Percentiles rank a stretch among this genome's conserved stretches.
phyloP scores from a whole-genome alignment of 2,113 vertebrate genomes.

The Crotalus viridis region DNA sequence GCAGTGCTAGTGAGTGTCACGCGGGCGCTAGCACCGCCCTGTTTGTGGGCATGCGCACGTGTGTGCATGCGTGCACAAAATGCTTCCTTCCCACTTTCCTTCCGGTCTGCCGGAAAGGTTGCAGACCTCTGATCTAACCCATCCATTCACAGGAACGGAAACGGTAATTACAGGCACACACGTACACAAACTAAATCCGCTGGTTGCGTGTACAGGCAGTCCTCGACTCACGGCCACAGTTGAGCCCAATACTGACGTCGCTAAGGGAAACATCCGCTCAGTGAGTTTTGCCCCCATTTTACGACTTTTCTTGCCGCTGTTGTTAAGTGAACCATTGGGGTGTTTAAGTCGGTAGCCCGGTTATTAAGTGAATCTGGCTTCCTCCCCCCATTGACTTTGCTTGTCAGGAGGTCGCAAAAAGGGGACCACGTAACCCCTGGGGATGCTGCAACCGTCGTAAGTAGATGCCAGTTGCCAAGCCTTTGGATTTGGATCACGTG shows the following conservation, averaged over 20 bases:
- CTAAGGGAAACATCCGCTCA: not conserved
- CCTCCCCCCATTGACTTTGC: too few species aligned
- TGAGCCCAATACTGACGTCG: rapidly evolving
- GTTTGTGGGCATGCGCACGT: too few species aligned
- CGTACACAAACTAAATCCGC: rapidly evolving
- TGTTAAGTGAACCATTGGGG: rapidly evolving
- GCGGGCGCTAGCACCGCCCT: too few species aligned
- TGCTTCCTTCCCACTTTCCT: too few species aligned
- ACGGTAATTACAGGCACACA: not conserved
- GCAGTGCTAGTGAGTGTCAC: too few species aligned
- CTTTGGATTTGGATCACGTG: not conserved
- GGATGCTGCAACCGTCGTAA: not conserved
- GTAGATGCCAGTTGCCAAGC: not conserved
- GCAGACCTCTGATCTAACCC: not conserved
- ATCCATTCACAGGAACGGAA: not conserved
- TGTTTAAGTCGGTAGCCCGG: not conserved
- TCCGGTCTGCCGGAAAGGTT: too few species aligned
- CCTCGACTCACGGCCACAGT: not conserved
- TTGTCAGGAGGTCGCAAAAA: too few species aligned
- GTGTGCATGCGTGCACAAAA: too few species aligned
- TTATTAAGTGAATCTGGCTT: not conserved
- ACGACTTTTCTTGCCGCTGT: not conserved
- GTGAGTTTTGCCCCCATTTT: not conserved
- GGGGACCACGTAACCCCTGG: too few species aligned
- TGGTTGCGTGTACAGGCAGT: not conserved